These are phyloP conservation scores for Alligator mississippiensis DNA, from an alignment of 2,113 vertebrate species.

Conservation along the genomic window DNA sequence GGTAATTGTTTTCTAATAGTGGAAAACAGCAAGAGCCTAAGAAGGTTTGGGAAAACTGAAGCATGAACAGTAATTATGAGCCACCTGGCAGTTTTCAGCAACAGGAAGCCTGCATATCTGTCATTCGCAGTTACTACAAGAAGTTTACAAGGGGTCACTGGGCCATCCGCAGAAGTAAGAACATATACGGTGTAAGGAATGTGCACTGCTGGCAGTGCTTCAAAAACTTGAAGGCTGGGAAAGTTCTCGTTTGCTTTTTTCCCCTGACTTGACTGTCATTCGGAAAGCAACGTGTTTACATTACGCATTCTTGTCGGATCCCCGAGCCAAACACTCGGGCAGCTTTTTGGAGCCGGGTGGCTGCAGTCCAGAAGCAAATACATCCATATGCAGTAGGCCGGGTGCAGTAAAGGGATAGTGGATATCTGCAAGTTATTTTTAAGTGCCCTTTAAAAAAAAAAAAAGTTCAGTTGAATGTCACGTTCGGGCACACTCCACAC, in stretches of 20 bases:
- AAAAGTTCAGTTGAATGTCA: rapidly evolving
- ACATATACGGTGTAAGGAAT: slow-evolving; percentile 44
- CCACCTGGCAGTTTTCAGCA: slow-evolving; percentile 31
- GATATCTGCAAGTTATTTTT: neutral
- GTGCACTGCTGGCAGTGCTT: slow-evolving; percentile 38
- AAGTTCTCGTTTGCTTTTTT: slow-evolving; percentile 56
- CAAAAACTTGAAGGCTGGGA: slow-evolving; percentile 65
- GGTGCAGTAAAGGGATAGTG: neutral
- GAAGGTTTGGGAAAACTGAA: neutral
- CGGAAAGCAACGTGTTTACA: slow-evolving; percentile 68
- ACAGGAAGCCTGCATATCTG: slow-evolving; percentile 50
- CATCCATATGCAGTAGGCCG: neutral
- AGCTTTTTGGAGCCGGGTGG: neutral
- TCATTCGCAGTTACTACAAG: slow-evolving; percentile 9
- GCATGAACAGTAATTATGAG: neutral
- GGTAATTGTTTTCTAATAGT: too few relatives aligned
- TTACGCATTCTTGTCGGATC: slow-evolving; percentile 63
- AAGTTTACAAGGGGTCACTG: slow-evolving; percentile 50
- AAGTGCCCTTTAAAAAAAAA: neutral
- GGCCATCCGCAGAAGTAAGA: slow-evolving; percentile 35
- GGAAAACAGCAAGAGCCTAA: neutral
- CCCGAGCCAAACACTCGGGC: slow-evolving; percentile 3
- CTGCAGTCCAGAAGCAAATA: neutral
- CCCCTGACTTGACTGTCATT: slow-evolving; percentile 45
- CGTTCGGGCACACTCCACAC: neutral